Percentiles rank a stretch among this genome's conserved stretches.
Evolutionary conservation across 2,888 invertebrate genomes (phyloP).

Genomic region (Agrochola macilenta): DNA sequence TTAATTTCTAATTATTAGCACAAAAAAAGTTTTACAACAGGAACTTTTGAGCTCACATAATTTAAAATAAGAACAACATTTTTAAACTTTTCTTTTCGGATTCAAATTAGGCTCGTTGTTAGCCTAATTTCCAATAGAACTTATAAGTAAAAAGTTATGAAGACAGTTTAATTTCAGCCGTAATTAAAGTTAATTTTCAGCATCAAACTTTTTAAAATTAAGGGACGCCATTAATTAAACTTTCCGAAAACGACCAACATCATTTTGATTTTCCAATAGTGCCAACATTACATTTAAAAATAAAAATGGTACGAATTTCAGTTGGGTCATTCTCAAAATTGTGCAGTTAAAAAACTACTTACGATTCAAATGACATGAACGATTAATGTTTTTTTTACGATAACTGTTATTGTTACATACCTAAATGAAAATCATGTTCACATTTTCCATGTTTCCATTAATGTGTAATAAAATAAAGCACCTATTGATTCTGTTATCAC

Average conservation of each 20-base stretch:
- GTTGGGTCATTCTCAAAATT: constrained; percentile 27
- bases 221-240: too few relatives aligned
- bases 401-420: constrained; percentile 11
- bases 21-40: not conserved
- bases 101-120: constrained; percentile 14
- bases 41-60: not conserved
- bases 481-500: constrained; percentile 72
- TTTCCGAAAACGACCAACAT: not conserved
- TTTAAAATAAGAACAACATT: not conserved
- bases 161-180: constrained; percentile 33
- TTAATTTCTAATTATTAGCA: not conserved
- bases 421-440: constrained; percentile 50
- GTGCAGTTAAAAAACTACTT: not conserved
- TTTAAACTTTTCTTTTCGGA: not conserved
- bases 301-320: not conserved
- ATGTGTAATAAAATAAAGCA: constrained; percentile 70
- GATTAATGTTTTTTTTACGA: constrained; percentile 5
- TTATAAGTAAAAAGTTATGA: constrained; percentile 5
- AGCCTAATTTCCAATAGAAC: constrained; percentile 22
- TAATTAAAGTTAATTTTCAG: constrained; percentile 18
- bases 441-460: constrained; percentile 54
- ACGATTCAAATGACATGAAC: not conserved
- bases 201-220: not conserved
- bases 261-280: constrained; percentile 11
- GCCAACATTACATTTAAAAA: not conserved